phyloP scores from a whole-genome alignment of 2,113 vertebrate species.

The Phaethon lepturus region DNA sequence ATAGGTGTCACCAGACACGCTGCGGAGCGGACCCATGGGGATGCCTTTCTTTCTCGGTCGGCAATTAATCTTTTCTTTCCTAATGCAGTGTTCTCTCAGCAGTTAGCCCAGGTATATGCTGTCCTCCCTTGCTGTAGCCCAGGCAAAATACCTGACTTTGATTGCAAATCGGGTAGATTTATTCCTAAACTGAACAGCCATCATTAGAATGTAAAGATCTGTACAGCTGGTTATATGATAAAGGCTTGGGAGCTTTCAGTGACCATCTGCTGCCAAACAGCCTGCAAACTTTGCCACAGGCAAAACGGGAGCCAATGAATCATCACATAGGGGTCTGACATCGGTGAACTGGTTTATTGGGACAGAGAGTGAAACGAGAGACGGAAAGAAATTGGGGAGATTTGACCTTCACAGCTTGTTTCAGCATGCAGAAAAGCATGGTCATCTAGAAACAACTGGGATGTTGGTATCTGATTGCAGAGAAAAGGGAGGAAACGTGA shows the following conservation, averaged over 20 bases:
- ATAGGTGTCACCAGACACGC: accelerated
- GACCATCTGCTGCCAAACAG: background rate
- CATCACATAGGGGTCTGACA: accelerated
- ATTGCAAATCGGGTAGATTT: background rate
- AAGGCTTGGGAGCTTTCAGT: background rate
- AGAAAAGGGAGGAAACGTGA: background rate
- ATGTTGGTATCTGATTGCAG: background rate
- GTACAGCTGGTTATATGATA: background rate
- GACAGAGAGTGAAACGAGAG: background rate
- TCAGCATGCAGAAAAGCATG: background rate
- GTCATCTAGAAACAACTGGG: background rate
- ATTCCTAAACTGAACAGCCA: background rate
- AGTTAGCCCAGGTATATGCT: background rate
- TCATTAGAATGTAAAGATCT: background rate
- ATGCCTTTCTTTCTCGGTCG: background rate
- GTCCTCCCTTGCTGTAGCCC: background rate
- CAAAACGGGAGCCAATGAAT: background rate
- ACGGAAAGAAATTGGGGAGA: background rate
- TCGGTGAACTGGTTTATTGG: background rate
- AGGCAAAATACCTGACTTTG: background rate
- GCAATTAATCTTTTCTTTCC: accelerated
- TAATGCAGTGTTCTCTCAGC: background rate
- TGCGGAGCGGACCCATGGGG: accelerated
- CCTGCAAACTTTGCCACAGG: background rate
- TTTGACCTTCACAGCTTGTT: background rate